phyloP scores from a whole-genome alignment of 2,113 vertebrate species.

The Labrus mixtus region DNA sequence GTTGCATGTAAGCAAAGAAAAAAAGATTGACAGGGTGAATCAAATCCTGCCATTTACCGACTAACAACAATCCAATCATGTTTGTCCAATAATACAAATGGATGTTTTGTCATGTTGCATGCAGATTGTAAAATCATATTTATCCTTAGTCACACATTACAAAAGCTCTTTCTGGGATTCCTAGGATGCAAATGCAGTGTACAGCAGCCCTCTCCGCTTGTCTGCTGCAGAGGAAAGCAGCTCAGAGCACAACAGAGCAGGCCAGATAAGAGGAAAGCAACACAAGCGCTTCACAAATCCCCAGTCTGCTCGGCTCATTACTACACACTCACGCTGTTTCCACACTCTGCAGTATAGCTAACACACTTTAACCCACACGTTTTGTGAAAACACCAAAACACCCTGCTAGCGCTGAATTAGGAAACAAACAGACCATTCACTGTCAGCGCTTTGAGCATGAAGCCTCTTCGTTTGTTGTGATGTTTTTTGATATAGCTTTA shows the following conservation, averaged over 20 bases:
- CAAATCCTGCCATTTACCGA: not conserved
- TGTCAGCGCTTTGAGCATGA: not conserved
- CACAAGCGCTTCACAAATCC: conserved; percentile 34
- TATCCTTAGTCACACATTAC: conserved; percentile 16
- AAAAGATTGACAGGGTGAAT: not conserved
- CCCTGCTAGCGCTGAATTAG: conserved; percentile 7
- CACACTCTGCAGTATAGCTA: conserved; percentile 18
- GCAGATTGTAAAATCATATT: conserved; percentile 25
- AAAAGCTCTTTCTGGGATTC: conserved; percentile 14
- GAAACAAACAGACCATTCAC: conserved; percentile 48
- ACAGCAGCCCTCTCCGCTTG: conserved; percentile 37
- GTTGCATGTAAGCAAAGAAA: conserved; percentile 16
- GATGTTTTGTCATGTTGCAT: not conserved
- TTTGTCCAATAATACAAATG: not conserved
- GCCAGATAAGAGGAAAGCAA: conserved; percentile 44
- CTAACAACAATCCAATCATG: not conserved
- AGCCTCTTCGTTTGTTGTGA: conserved; percentile 28
- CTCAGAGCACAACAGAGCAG: conserved; percentile 27
- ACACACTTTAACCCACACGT: conserved; percentile 24
- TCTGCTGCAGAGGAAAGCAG: conserved; percentile 34
- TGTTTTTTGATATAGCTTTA: not conserved
- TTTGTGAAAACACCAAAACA: conserved; percentile 32
- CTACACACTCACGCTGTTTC: conserved; percentile 22
- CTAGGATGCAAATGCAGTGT: conserved; percentile 9
- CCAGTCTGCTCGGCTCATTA: conserved; percentile 47